Base-by-base conservation (phyloP, 2,113 vertebrate species). In the Nerophis ophidion region DNA sequence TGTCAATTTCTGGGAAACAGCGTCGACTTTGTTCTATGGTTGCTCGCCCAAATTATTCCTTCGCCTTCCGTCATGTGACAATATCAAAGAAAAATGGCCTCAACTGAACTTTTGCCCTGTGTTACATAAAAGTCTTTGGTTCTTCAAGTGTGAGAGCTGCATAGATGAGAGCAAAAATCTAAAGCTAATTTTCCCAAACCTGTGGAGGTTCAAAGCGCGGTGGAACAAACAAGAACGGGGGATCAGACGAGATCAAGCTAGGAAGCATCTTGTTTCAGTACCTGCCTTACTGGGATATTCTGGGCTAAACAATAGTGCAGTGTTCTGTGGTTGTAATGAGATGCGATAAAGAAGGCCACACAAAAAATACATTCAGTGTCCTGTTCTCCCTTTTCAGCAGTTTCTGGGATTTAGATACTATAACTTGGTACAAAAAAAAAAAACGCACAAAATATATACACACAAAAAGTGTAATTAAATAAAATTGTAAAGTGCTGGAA, bases 251-350 rank as follows among this genome's bases (percentile, higher is more conserved):
- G 54, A 56, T 56, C 38, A 54, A 16, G 34, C 11, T 8, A 15
- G 60, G 52, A 19, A 64, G 60, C 40, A 63, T 63, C 64, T 59
- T 11, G 48, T 71, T 76, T 75, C 61, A 40, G 62, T 13, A 11
- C 14, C 11, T 10, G 46, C 47, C 63, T 77, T 14, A 65, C 16
- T 1, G 10, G 47, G 57, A 75, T 59, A 8, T 57, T 68, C 8
- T 4, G 35, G 16, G 50, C 42, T 57, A 70, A 71, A 79, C 78
- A 85, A 80, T 54, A 66, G 78, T 38, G 72, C 67, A 66, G 72
- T 67, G 81, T 82, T 72, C 69, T 60, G 33, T 54, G 1, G 14
- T 63, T 50, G 60, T 71, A 66, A 69, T 72, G 49, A 72, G 63
- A 71, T 45, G 59, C 66, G 58, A 48, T 53, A 54, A 65, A 73